Evolutionary conservation across 64 coral and sea anemone species (phyloP).

Genomic region (Exaiptasia diaphana): DNA sequence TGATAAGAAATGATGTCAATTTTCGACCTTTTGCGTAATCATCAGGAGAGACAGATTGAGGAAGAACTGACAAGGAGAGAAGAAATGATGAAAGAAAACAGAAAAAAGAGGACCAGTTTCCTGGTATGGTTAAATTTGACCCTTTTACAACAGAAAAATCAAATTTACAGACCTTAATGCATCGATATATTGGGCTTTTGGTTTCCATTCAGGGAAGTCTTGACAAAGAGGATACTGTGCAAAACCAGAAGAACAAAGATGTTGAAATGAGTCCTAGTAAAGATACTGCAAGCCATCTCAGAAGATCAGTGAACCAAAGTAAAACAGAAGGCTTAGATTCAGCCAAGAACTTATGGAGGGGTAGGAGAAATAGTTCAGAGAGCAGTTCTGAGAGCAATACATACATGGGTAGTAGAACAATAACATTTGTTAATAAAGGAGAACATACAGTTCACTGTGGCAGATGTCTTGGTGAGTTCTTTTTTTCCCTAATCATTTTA

Average conservation of each 20-base stretch:
- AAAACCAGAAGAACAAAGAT: slow-evolving; percentile 29
- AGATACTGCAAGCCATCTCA: background rate
- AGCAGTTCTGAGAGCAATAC: slow-evolving; percentile 10
- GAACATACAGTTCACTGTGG: slow-evolving; percentile 84
- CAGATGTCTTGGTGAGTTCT: slow-evolving; percentile 76
- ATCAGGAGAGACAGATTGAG: slow-evolving; percentile 76
- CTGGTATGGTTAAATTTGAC: background rate
- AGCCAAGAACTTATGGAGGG: background rate
- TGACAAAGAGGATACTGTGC: slow-evolving; percentile 8
- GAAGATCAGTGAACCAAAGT: background rate
- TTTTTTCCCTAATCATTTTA: background rate
- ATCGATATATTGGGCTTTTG: no score
- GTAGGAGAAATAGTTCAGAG: slow-evolving; percentile 76
- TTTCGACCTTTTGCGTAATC: no score
- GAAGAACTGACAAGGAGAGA: slow-evolving; percentile 83
- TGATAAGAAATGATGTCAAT: no score
- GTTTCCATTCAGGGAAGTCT: background rate
- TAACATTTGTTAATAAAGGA: slow-evolving; percentile 61
- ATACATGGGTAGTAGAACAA: slow-evolving; percentile 53
- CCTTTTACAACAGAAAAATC: background rate
- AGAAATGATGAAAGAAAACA: slow-evolving; percentile 64
- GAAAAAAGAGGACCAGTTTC: slow-evolving; percentile 50
- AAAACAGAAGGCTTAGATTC: background rate
- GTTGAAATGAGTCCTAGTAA: background rate
- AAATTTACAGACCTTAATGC: no score